These are phyloP conservation scores for Scleropages formosus DNA, from an alignment of 2,797 vertebrate species.

Conservation along the genomic window DNA sequence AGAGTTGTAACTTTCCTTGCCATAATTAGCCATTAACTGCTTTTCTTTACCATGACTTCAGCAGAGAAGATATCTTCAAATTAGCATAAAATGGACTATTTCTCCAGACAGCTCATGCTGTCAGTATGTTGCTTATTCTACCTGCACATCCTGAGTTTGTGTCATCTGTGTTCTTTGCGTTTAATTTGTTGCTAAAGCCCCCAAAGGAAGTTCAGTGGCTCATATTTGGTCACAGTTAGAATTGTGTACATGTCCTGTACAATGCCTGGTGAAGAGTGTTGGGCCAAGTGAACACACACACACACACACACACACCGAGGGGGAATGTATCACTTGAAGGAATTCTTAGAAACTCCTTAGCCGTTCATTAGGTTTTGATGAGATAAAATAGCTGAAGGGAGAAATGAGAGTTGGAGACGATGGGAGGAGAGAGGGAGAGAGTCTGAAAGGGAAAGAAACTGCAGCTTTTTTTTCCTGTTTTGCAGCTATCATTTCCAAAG, in stretches of 20 bases:
- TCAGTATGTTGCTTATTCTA: neutral
- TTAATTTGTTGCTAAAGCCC: neutral
- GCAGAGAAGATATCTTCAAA: neutral
- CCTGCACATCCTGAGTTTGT: neutral
- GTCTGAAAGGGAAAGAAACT: neutral
- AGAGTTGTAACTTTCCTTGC: neutral
- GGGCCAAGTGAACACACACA: slow-evolving; percentile 14
- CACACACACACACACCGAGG: slow-evolving; percentile 18
- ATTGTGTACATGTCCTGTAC: no score
- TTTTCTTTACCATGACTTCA: neutral
- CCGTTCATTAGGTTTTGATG: slow-evolving; percentile 45
- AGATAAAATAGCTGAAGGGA: slow-evolving; percentile 37
- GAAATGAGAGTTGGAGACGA: neutral
- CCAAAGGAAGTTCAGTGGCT: neutral
- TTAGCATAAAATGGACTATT: neutral
- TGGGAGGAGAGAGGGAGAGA: neutral
- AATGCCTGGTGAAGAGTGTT: neutral
- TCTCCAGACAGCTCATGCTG: no score
- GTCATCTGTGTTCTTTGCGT: neutral
- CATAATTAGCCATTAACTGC: slow-evolving; percentile 7
- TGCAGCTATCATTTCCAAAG: neutral
- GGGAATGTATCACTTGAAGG: slow-evolving; percentile 41
- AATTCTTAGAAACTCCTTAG: slow-evolving; percentile 47
- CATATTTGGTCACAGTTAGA: no score
- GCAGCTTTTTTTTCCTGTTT: neutral